Base-by-base conservation (phyloP, 2,113 vertebrate genomes). In the Struthidea cinerea region DNA sequence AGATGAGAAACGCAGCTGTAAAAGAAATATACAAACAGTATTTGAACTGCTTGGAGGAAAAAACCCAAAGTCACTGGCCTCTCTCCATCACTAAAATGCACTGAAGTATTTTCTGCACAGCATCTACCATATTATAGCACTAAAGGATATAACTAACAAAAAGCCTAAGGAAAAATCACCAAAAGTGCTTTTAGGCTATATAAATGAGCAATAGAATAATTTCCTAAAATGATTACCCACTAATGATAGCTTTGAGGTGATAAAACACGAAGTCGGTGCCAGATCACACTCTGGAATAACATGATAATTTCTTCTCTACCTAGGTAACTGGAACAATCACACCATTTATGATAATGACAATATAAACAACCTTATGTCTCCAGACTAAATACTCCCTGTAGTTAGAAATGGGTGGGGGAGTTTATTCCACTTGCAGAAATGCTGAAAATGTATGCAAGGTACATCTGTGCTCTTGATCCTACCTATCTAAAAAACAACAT, bases 231-330 rank as follows among this genome's bases (percentile, higher is more conserved):
- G 27, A 91, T 73, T 85, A 93, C 46, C 35, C 22, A 47, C 89
- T 97, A 95, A 94, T 92, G 88, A 94, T 94, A 96, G 71, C 90
- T 97, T 70, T 87, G 74, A 95, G 94, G 81, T 85, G 75, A 95
- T 86, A 87, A 96, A 97, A 90, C 49, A 84, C 3, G 3, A 94
- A 97, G 63, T 71, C 91, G 85, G 46, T 78, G 71, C 70, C 89
- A 93, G 70, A 87, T 90, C 75, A 85, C 56, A 50, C 41, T 70
- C 69, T 92, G 61, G 67, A 96, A 95, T 65, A 93, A 85, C 74
- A 90, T 15, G 57, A 73, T 94, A 94, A 92, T 92, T 90, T 94
- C 94, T 95, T 49, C 50, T 53, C 73, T 80, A 68, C 84, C 52
- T 76, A 92, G 70, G 89, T 80, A 95, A 94, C 76, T 94, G 81